Evolutionary conservation across 1,140 invertebrate genomes (phyloP), one percentile per base, ranked within the genome.

Genomic region (Drosophila parabipectinata): DNA sequence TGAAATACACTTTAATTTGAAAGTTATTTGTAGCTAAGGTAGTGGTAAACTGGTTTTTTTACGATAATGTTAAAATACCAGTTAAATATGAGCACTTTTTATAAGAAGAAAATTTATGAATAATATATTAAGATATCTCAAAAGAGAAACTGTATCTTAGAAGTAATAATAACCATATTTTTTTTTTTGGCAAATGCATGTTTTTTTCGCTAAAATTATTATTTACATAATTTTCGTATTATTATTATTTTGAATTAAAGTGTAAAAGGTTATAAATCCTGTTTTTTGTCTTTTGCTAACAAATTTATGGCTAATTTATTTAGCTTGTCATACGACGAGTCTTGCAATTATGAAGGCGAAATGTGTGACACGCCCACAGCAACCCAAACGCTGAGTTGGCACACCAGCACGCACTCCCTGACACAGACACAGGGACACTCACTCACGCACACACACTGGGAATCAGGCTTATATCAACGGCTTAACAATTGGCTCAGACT

Each of bases 401-500:
- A 15, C 18, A 51, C n/a, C 32, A 47, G 21, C 37, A 54, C 50
- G 52, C 55, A 58, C 57, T 30, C 44, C 8, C 53, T 41, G 8
- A 61, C 71, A 54, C 26, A 37, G 8, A 47, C 18, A 14, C 30
- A 57, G 34, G 7, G 30, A 10, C 15, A 34, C 12, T 15, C 48
- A 45, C 14, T 14, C 6, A 32, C 26, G 21, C 48, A 45, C 14
- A 21, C 6, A 32, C 26, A 18, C 14, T 10, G 34, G 2, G 30
- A 26, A 45, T 50, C 26, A 28, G 41, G 61, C 68, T 81, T 85
- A 87, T 87, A 85, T 85, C 82, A 85, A 85, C 69, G 78, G 82
- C 82, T 85, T 85, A 85, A 87, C 82, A 85, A 85, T 85, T 78
- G 83, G 69, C 82, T 78, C 52, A 67, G 69, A 87, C 77, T 78